Evolutionary conservation across 2,888 invertebrate species (phyloP).

Genomic region (Drosophila picticornis): DNA sequence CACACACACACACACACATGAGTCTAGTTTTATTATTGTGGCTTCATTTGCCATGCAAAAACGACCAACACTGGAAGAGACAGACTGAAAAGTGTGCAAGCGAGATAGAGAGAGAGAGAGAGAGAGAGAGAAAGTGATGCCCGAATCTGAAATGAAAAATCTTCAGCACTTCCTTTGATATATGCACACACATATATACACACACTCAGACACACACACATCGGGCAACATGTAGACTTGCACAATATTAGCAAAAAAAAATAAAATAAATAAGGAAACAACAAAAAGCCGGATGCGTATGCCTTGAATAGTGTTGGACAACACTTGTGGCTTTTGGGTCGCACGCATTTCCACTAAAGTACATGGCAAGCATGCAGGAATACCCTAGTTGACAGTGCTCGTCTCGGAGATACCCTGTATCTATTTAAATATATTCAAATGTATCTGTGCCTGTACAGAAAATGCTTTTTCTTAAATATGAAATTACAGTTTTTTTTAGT

Average conservation of each 20-base stretch:
- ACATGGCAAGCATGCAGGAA: conserved; percentile 2
- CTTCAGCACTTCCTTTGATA: conserved; percentile 46
- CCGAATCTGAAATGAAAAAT: conserved; percentile 81
- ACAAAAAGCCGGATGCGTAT: conserved; percentile 19
- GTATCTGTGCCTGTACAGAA: too few relatives aligned
- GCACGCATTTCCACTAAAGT: conserved; percentile 7
- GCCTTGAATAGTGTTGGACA: conserved; percentile 27
- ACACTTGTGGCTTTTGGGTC: conserved; percentile 64
- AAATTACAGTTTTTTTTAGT: neutral
- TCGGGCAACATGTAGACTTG: conserved; percentile 35
- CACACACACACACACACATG: conserved; percentile 15
- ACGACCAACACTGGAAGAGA: conserved; percentile 35
- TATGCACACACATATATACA: conserved; percentile 29
- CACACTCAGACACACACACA: conserved; percentile 16
- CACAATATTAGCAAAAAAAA: conserved; percentile 45
- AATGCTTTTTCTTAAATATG: neutral
- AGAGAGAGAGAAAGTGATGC: conserved; percentile 46
- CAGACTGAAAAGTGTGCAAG: conserved; percentile 1
- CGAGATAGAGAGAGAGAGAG: conserved; percentile 2
- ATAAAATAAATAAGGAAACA: neutral
- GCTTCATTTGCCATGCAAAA: conserved; percentile 78
- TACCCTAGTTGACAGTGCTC: neutral
- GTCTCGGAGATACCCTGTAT: neutral
- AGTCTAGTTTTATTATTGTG: conserved; percentile 75
- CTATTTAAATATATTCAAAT: neutral